phyloP scores from a whole-genome alignment of 2,888 invertebrate genomes.

The Atherix ibis region DNA sequence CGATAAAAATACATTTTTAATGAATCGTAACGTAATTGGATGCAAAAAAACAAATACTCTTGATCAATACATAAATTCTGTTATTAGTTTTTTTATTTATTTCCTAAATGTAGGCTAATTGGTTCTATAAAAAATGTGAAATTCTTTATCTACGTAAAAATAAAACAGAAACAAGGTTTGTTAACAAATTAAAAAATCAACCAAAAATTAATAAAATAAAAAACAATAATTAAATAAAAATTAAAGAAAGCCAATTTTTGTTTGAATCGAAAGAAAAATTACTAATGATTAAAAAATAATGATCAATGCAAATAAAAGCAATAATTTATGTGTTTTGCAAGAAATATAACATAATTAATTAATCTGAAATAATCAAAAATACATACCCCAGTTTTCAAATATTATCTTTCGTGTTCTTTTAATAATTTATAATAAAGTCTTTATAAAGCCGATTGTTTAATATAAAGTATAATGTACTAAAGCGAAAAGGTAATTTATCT shows the following conservation, averaged over 20 bases:
- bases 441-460: no score
- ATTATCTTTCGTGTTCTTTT: no score
- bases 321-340: not conserved
- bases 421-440: no score
- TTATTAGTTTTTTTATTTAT: not conserved
- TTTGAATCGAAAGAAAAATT: not conserved
- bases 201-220: conserved; percentile 2
- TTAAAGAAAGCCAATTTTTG: not conserved
- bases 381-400: no score
- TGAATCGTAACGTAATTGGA: no score
- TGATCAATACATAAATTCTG: not conserved
- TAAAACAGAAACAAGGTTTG: conserved; percentile 2
- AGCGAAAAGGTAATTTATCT: no score
- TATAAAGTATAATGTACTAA: no score
- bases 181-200: conserved; percentile 1
- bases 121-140: conserved; percentile 1
- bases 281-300: not conserved
- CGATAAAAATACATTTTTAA: no score
- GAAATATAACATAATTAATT: no score
- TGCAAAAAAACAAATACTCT: no score
- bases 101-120: conserved; percentile 4
- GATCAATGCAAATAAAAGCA: conserved; percentile 1
- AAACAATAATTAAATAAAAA: conserved; percentile 1
- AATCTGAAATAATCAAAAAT: no score
- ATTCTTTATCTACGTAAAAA: conserved; percentile 1